A percentile compares a stretch with the other conserved stretches of the same genome.
Evolutionary conservation across 2,888 invertebrate species (phyloP).

Genomic region (Loripinus fragilis): DNA sequence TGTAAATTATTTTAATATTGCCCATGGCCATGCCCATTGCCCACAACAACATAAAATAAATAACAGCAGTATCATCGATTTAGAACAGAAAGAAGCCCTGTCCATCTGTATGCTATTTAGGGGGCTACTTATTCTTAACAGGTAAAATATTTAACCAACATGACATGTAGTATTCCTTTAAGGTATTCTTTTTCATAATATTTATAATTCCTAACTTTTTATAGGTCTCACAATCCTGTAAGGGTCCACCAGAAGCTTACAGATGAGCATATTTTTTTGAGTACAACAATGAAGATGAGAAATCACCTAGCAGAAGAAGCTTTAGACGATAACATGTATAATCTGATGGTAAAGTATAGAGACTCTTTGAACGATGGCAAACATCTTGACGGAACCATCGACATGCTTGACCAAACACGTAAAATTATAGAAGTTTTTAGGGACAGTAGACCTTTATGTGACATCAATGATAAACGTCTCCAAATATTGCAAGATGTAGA

Average conservation of each 20-base stretch:
- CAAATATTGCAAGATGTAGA: conserved; percentile 18
- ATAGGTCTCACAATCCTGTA: background rate
- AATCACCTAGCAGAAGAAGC: conserved; percentile 8
- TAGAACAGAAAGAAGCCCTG: too few relatives aligned
- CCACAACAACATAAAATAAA: too few relatives aligned
- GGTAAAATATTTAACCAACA: too few relatives aligned
- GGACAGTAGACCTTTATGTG: conserved; percentile 32
- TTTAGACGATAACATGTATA: background rate
- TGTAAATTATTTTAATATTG: too few relatives aligned
- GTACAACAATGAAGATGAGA: background rate
- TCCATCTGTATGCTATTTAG: too few relatives aligned
- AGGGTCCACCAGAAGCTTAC: conserved; percentile 5
- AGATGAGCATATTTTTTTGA: background rate
- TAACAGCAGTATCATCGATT: too few relatives aligned
- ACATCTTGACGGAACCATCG: conserved; percentile 29
- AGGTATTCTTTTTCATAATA: too few relatives aligned
- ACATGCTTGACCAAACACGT: conserved; percentile 35
- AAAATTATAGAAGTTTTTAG: conserved; percentile 38
- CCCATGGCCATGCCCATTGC: too few relatives aligned
- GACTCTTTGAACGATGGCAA: conserved; percentile 28
- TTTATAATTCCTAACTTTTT: too few relatives aligned
- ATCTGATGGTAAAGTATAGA: conserved; percentile 29
- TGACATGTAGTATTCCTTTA: too few relatives aligned
- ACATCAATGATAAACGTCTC: conserved; percentile 33
- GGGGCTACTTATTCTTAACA: too few relatives aligned